These are phyloP conservation scores for Brachirus orientalis DNA, from an alignment of 2,113 vertebrate genomes.

Conservation along the genomic window DNA sequence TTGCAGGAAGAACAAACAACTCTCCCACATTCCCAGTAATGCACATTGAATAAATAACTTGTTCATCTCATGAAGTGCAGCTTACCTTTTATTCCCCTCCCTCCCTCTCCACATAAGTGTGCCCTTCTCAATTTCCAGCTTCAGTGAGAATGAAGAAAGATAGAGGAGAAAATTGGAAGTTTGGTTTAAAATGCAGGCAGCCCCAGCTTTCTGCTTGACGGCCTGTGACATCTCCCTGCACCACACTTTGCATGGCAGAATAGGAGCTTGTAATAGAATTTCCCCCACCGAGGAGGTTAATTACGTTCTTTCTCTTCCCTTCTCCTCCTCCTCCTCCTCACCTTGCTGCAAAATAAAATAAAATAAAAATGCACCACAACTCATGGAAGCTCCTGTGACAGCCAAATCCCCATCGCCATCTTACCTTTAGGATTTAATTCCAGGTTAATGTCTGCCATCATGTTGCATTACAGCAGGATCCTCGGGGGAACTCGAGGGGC, in stretches of 20 bases:
- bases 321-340: constrained; percentile 1
- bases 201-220: constrained; percentile 91
- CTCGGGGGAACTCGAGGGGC: constrained; percentile 37
- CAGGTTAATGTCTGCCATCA: constrained; percentile 82
- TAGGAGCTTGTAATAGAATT: constrained; percentile 97
- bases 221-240: constrained; percentile 93
- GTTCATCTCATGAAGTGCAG: constrained; percentile 74
- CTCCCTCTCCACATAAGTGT: constrained; percentile 74
- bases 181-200: constrained; percentile 95
- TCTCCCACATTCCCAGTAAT: constrained; percentile 55
- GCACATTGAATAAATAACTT: constrained; percentile 77
- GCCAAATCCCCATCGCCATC: constrained; percentile 79
- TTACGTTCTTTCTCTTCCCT: constrained; percentile 85
- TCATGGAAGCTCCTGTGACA: constrained; percentile 82
- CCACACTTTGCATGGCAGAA: constrained; percentile 94
- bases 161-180: constrained; percentile 82
- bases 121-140: constrained; percentile 89
- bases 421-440: constrained; percentile 84
- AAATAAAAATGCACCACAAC: constrained; percentile 48
- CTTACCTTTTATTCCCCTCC: constrained; percentile 68
- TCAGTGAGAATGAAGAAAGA: constrained; percentile 86
- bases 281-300: constrained; percentile 93
- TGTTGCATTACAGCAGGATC: constrained; percentile 61
- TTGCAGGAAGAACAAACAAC: constrained; percentile 28
- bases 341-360: constrained; percentile 43